Percentiles rank a stretch among this genome's conserved stretches.
Conservation (phyloP, 2,113 vertebrate genomes). For the Cardinalis cardinalis region DNA sequence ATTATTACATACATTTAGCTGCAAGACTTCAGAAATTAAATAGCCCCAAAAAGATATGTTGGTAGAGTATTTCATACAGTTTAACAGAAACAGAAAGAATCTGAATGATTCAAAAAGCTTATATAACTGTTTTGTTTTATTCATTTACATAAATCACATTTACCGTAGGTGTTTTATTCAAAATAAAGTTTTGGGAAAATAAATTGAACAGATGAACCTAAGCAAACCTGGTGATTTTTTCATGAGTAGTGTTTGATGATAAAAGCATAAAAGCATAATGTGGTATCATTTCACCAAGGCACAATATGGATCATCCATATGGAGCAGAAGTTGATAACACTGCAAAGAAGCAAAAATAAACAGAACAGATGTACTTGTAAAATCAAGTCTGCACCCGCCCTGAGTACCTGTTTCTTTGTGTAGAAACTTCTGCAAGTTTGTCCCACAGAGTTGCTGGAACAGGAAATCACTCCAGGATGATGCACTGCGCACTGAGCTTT, state of each 20-base stretch:
- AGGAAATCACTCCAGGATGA: not conserved
- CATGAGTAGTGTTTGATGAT: conserved; percentile 83
- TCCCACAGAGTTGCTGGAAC: conserved; percentile 13
- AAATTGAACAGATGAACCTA: conserved; percentile 81
- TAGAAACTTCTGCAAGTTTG: conserved; percentile 66
- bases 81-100: conserved; percentile 61
- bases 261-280: conserved; percentile 81
- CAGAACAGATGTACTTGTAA: conserved; percentile 81
- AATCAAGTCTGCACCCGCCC: conserved; percentile 75
- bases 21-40: conserved; percentile 64
- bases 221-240: conserved; percentile 81
- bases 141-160: conserved; percentile 82
- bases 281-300: conserved; percentile 76
- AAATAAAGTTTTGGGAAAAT: conserved; percentile 80
- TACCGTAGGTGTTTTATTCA: conserved; percentile 82
- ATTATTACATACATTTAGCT: conserved; percentile 67
- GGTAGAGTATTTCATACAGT: conserved; percentile 51
- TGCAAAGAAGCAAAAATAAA: conserved; percentile 80
- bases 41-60: conserved; percentile 54
- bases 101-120: conserved; percentile 73
- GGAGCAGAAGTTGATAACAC: conserved; percentile 79
- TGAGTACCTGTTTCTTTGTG: conserved; percentile 71
- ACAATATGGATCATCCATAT: conserved; percentile 82
- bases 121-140: conserved; percentile 77
- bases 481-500: rapidly evolving